Conservation (phyloP, 2,113 vertebrate genomes). For the Gymnobelideus leadbeateri region DNA sequence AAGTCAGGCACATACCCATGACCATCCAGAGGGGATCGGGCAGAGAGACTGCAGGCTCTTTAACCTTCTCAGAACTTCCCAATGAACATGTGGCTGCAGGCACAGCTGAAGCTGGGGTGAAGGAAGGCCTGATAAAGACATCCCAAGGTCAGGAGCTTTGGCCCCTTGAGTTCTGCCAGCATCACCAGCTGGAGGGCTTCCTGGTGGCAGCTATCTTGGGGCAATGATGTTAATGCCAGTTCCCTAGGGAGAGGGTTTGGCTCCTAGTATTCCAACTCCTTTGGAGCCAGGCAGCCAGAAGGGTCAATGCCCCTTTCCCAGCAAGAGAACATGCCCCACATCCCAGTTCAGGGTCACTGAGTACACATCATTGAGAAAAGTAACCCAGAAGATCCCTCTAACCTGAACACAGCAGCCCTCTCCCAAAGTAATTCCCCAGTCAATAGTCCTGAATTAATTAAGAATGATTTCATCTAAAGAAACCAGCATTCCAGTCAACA, state of each 20-base stretch:
- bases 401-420: neutral
- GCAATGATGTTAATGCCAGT: conserved; percentile 8
- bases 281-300: neutral
- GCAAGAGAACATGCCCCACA: neutral
- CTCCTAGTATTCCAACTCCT: neutral
- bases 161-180: neutral
- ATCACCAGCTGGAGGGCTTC: conserved; percentile 60
- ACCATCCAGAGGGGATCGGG: conserved; percentile 68
- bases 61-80: conserved; percentile 84
- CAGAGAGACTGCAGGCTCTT: conserved; percentile 71
- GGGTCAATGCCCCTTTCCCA: neutral
- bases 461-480: conserved; percentile 30
- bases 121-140: conserved; percentile 76
- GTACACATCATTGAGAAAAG: conserved; percentile 25
- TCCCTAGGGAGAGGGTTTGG: neutral
- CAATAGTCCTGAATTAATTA: conserved; percentile 10
- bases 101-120: conserved; percentile 82
- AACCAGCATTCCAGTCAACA: conserved; percentile 62
- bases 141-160: conserved; percentile 62
- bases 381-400: conserved; percentile 23
- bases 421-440: neutral
- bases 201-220: conserved; percentile 51
- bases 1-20: conserved; percentile 50
- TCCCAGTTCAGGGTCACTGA: conserved; percentile 23
- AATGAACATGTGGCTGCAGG: conserved; percentile 84